Base-by-base conservation (phyloP, 2,797 vertebrate species). In the Falco cherrug region DNA sequence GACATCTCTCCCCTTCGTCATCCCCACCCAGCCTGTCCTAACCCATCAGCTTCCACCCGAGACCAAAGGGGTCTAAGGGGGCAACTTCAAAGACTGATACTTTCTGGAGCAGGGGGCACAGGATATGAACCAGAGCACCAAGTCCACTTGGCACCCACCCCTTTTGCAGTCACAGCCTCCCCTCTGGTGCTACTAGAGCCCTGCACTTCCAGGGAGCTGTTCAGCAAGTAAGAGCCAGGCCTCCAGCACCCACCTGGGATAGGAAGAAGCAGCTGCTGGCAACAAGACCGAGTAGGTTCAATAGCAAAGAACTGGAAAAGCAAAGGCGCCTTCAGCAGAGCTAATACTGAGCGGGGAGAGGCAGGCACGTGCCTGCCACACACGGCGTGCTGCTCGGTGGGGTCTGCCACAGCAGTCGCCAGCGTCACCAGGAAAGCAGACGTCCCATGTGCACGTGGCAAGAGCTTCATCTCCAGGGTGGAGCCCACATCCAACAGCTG, bases 401-500 rank as follows among this genome's bases (percentile, higher is more conserved):
- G 47, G 76, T 59, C 37, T 4, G 28, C 39, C 77, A 47, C 51
- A 45, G 65, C 77, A 0, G 56, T 39, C 56, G n/a, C 20, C 48
- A 29, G 79, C 1, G 1, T 16, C 61, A 56, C 37, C 2, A 2
- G 35, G 35, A 82, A 59, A 80, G 64, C 57, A 78, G 47, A 29
- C 17, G 11, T 68, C 61, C 80, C 7, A 1, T 1, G 19, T 0
- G 0, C 28, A 53, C 5, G 2, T 25, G 47, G 89, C 71, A 33
- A 21, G 35, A 92, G 13, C 41, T 48, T 63, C 21, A 16, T 6
- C 45, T 35, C 56, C 60, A 39, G 29, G 7, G 48, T n/a, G 39
- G 31, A 87, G 45, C 61, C 67, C 43, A 37, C 12, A 2, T 37
- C 65, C 68, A 2, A 11, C 1, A 1, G 48, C 65, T 18, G 10